Evolutionary conservation across 2,113 vertebrate species (phyloP).

Genomic region (Ancistrus triradiatus): DNA sequence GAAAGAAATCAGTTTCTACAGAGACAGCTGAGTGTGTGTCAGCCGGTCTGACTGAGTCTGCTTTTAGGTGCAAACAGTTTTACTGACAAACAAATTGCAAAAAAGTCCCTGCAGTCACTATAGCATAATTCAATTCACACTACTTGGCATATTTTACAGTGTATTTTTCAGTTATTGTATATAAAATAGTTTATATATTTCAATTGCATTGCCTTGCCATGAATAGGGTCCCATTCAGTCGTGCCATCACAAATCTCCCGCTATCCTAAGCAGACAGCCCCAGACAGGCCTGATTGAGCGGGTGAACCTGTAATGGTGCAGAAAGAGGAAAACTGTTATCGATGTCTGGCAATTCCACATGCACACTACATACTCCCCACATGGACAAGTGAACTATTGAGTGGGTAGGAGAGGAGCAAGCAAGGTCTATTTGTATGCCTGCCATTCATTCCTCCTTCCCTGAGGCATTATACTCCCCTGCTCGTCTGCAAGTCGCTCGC

Average conservation of each 20-base stretch:
- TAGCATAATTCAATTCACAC: constrained; percentile 19
- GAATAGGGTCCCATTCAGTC: constrained; percentile 26
- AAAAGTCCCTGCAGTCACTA: background rate
- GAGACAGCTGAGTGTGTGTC: background rate
- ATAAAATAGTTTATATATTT: constrained; percentile 11
- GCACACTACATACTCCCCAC: constrained; percentile 8
- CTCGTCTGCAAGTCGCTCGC: background rate
- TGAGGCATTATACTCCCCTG: background rate
- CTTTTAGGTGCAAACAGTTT: constrained; percentile 7
- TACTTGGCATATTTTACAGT: constrained; percentile 10
- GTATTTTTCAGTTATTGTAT: background rate
- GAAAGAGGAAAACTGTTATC: constrained; percentile 37
- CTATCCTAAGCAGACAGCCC: constrained; percentile 7
- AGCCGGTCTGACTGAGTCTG: background rate
- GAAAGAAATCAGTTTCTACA: too few species aligned
- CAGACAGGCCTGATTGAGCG: constrained; percentile 21
- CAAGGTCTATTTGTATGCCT: background rate
- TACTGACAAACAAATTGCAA: constrained; percentile 33
- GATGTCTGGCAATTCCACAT: constrained; percentile 28
- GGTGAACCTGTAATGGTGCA: constrained; percentile 40
- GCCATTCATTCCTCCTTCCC: background rate
- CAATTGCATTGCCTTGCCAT: background rate
- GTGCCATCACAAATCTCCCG: background rate
- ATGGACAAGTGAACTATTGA: constrained; percentile 28
- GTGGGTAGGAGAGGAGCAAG: constrained; percentile 6